A percentile compares a stretch with the other conserved stretches of the same genome.
Evolutionary conservation across 2,888 invertebrate species (phyloP).

Genomic region (Eupeodes latifasciatus): DNA sequence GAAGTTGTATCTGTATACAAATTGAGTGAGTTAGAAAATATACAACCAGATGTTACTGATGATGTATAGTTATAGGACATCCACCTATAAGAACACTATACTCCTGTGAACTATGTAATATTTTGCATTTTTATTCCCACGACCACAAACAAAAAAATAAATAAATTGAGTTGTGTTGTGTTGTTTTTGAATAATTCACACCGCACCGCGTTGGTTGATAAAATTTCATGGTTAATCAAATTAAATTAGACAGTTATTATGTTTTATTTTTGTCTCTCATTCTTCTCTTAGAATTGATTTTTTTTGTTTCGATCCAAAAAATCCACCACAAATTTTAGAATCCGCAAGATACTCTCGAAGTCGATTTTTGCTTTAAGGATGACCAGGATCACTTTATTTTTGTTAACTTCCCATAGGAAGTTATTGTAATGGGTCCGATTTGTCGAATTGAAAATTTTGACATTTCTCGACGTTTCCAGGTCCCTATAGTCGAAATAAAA

Average conservation of each 20-base stretch:
- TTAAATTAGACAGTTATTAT: not conserved
- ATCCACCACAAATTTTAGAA: not conserved
- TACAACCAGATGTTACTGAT: conserved; percentile 3
- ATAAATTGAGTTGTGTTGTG: conserved; percentile 17
- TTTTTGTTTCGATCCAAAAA: not conserved
- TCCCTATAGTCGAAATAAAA: no score
- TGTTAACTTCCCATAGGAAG: no score
- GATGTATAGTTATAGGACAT: not conserved
- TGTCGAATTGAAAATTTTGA: no score
- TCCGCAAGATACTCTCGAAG: not conserved
- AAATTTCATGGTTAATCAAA: conserved; percentile 20
- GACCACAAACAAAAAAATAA: not conserved
- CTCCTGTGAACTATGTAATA: not conserved
- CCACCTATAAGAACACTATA: not conserved
- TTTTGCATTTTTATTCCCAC: not conserved
- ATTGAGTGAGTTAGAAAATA: not conserved
- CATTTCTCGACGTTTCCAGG: no score
- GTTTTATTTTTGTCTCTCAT: not conserved
- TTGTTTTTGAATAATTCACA: conserved; percentile 7
- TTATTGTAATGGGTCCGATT: no score
- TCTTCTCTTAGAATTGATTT: not conserved
- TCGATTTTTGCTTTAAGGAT: not conserved
- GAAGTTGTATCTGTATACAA: not conserved
- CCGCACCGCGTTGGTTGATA: not conserved
- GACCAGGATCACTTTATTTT: not conserved